phyloP scores from a whole-genome alignment of 2,888 invertebrate genomes.

The Erebia palarica region DNA sequence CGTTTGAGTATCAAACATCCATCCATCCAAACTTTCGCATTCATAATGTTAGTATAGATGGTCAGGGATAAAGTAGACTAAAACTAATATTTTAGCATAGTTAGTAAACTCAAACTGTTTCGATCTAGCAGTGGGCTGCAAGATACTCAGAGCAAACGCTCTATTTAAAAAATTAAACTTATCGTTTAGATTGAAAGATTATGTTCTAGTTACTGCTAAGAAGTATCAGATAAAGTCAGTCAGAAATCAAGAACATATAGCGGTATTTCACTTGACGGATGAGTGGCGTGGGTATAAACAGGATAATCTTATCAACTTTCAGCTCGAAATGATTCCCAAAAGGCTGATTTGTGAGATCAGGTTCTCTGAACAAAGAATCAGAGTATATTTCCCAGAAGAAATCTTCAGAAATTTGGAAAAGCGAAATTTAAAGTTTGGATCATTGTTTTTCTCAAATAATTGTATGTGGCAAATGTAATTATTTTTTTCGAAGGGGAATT shows the following conservation, averaged over 20 bases:
- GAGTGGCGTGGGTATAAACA: neutral
- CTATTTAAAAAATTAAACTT: neutral
- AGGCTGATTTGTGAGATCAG: constrained; percentile 30
- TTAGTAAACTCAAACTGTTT: no score
- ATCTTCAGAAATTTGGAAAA: constrained; percentile 32
- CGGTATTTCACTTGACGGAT: neutral
- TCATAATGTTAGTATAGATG: no score
- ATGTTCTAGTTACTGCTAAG: neutral
- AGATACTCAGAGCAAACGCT: neutral
- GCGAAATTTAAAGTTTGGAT: constrained; percentile 11
- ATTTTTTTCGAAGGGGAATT: no score
- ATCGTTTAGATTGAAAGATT: neutral
- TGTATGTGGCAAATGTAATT: no score
- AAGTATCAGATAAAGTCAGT: neutral
- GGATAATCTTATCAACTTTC: constrained; percentile 31
- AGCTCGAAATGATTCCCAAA: constrained; percentile 28
- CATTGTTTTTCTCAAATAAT: neutral
- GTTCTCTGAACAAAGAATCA: constrained; percentile 28
- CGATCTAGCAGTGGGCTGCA: no score
- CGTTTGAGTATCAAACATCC: no score
- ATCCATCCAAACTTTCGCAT: no score
- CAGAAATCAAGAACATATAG: neutral
- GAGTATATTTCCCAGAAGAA: constrained; percentile 37
- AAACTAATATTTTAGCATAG: no score
- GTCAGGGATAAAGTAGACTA: no score